Evolutionary conservation across 2,797 vertebrate genomes (phyloP).

Genomic region (Sylvilagus floridanus): DNA sequence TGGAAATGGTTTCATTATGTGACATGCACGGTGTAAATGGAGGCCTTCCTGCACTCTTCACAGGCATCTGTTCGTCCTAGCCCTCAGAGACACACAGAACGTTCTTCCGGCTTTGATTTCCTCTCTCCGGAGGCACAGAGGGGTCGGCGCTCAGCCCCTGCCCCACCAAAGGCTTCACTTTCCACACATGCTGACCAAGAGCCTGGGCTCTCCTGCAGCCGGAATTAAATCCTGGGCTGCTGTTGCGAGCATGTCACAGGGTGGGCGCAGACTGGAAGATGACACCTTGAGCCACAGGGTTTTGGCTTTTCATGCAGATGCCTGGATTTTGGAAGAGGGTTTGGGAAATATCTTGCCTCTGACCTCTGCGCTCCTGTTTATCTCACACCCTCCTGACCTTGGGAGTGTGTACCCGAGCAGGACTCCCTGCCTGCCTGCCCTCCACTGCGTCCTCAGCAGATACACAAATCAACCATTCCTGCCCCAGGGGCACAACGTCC

Average conservation of each 20-base stretch:
- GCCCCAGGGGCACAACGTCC: background rate
- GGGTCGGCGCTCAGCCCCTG: background rate
- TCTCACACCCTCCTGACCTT: too few species aligned
- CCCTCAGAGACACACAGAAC: background rate
- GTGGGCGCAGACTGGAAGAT: background rate
- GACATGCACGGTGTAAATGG: background rate
- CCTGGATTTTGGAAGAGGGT: background rate
- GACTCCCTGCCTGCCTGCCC: background rate
- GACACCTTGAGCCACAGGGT: background rate
- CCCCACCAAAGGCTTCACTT: background rate
- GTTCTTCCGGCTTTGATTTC: conserved; percentile 16
- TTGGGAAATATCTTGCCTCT: background rate
- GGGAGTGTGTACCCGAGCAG: too few species aligned
- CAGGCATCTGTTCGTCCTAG: background rate
- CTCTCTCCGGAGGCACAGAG: background rate
- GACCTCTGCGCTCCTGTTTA: background rate
- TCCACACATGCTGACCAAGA: background rate
- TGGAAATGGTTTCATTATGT: conserved; percentile 68
- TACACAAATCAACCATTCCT: background rate
- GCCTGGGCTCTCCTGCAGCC: background rate
- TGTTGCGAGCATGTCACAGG: background rate
- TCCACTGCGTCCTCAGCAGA: too few species aligned
- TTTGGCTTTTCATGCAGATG: background rate
- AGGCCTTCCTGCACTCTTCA: background rate
- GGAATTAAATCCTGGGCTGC: background rate